A percentile compares a stretch with the other conserved stretches of the same genome.
Conservation (phyloP, 2,888 invertebrate species). For the Siphonodentalium dalli region DNA sequence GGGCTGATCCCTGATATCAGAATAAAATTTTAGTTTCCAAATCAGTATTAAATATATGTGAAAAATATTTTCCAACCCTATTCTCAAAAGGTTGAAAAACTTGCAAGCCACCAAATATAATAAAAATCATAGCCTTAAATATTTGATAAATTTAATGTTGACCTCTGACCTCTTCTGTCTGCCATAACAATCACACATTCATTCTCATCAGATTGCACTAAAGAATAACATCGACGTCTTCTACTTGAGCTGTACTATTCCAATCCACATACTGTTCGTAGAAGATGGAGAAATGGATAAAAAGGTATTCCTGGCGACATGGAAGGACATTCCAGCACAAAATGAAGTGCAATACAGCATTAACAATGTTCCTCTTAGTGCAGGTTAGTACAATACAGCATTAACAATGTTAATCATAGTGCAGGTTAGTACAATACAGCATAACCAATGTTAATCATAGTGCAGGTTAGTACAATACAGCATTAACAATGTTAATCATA, state of each 20-base stretch:
- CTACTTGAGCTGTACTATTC: slow-evolving; percentile 93
- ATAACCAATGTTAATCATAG: slow-evolving; percentile 74
- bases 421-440: slow-evolving; percentile 89
- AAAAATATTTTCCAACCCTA: no score
- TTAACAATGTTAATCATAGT: no score
- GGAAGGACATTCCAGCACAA: slow-evolving; percentile 99
- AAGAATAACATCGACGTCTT: slow-evolving; percentile 99
- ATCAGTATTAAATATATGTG: no score
- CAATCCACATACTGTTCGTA: slow-evolving; percentile 89
- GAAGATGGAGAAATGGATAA: slow-evolving; percentile 99
- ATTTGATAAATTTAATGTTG: no score
- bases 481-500: no score
- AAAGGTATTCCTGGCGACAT: slow-evolving; percentile 93
- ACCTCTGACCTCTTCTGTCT: not conserved
- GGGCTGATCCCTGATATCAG: no score
- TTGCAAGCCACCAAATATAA: not conserved
- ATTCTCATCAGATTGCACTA: slow-evolving; percentile 80
- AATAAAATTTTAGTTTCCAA: no score
- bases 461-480: slow-evolving; percentile 50
- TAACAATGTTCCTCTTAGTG: slow-evolving; percentile 71
- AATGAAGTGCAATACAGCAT: slow-evolving; percentile 96
- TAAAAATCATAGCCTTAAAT: not conserved
- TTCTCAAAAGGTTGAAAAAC: not conserved
- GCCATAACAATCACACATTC: not conserved
- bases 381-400: slow-evolving; percentile 47